Conservation (phyloP, 2,888 invertebrate genomes). For the Lycia hirtaria region DNA sequence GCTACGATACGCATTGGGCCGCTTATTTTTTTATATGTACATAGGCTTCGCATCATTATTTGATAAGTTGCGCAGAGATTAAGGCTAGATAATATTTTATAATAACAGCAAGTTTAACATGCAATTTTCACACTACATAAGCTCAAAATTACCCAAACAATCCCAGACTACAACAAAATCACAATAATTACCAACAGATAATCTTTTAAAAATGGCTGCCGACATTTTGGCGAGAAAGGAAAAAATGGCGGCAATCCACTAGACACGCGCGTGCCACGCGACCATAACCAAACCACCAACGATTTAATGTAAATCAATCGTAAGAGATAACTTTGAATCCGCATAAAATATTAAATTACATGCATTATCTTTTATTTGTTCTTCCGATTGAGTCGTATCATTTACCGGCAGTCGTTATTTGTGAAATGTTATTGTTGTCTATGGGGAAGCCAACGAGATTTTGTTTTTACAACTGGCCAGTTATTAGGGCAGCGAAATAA, state of each 20-base stretch:
- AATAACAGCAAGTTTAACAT: slow-evolving; percentile 13
- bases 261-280: slow-evolving; percentile 76
- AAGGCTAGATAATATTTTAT: background rate
- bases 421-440: slow-evolving; percentile 67
- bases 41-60: too few relatives aligned
- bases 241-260: slow-evolving; percentile 66
- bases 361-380: slow-evolving; percentile 77
- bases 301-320: slow-evolving; percentile 72
- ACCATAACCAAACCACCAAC: slow-evolving; percentile 49
- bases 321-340: slow-evolving; percentile 71
- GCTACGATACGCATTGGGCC: too few relatives aligned
- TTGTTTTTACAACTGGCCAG: slow-evolving; percentile 60
- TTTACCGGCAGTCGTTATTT: slow-evolving; percentile 66
- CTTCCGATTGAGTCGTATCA: slow-evolving; percentile 78
- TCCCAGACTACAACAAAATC: slow-evolving; percentile 56
- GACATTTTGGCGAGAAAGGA: slow-evolving; percentile 43
- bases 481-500: slow-evolving; percentile 2
- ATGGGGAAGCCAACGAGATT: slow-evolving; percentile 40
- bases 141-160: slow-evolving; percentile 37
- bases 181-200: slow-evolving; percentile 62
- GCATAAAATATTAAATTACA: slow-evolving; percentile 77
- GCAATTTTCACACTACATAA: slow-evolving; percentile 51
- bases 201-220: slow-evolving; percentile 43
- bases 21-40: too few relatives aligned
- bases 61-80: too few relatives aligned